phyloP scores from a whole-genome alignment of 2,113 vertebrate species.

The Petaurus breviceps region DNA sequence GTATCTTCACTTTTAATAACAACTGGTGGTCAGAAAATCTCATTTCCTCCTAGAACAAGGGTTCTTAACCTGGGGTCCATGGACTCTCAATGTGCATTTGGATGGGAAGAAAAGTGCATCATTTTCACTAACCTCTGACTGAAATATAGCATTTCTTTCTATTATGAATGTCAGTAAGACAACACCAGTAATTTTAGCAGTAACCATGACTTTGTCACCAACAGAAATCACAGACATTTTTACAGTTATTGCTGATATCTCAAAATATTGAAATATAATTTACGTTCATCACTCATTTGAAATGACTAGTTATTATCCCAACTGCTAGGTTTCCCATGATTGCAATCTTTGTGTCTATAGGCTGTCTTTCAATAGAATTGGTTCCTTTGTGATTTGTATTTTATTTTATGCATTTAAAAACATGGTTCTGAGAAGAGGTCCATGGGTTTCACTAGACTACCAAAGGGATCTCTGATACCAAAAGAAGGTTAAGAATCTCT shows the following conservation, averaged over 20 bases:
- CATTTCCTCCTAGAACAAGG: not conserved
- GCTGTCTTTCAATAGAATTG: not conserved
- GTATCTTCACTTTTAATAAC: not conserved
- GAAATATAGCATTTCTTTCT: not conserved
- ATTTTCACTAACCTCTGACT: not conserved
- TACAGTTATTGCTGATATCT: not conserved
- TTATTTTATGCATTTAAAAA: not conserved
- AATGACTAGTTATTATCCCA: not conserved
- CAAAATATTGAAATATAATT: not conserved
- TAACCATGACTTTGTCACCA: not conserved
- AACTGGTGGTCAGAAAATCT: not conserved
- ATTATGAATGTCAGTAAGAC: not conserved
- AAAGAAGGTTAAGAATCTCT: not conserved
- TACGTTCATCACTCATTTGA: not conserved
- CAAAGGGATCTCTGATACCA: not conserved
- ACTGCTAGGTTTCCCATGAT: not conserved
- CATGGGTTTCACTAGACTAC: not conserved
- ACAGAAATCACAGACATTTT: not conserved
- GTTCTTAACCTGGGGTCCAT: not conserved
- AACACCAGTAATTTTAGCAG: not conserved
- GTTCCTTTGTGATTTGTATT: not conserved
- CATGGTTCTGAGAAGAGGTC: not conserved
- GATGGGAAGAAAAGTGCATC: not conserved
- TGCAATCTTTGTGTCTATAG: not conserved
- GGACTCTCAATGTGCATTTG: not conserved